Evolutionary conservation across 2,797 vertebrate species (phyloP), one percentile per base, ranked within the genome.

Genomic region (Gymnoscopelus braueri): DNA sequence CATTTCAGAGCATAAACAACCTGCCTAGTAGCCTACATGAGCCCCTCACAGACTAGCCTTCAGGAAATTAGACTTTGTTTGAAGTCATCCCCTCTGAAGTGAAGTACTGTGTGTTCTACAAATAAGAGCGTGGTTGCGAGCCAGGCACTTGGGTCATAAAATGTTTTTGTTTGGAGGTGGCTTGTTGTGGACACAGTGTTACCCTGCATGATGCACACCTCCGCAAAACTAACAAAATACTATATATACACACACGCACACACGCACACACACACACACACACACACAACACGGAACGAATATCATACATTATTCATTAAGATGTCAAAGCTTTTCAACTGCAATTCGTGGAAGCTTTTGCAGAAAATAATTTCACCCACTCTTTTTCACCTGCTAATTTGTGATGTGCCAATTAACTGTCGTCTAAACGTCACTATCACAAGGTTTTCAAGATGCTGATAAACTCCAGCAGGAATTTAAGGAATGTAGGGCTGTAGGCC

Each of bases 31-130:
- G n/a, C n/a, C 39, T 32, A 44, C 19, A 4, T 3, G 50, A 50
- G 7, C 1, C 54, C 15, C 61, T 39, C 50, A 15, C 54, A 32
- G 58, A 55, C 49, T 23, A 58, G 56, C 49, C 73, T 6, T 44
- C 84, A 84, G 86, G 84, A 86, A 88, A 83, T 83, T 63, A 78
- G 71, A 56, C 6, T 1, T 39, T 8, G 35, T 72, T 75, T 78
- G 74, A 78, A 75, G 74, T 53, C 66, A 48, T 68, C 55, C 51
- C 52, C 58, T 67, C 63, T 73, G 52, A 77, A 51, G 67, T 56
- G 32, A 71, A 73, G 58, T 10, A 60, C n/a, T 29, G 55, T 12
- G 9, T 64, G 9, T 29, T 32, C 0, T 19, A 39, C 8, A 44
- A 60, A 60, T 13, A 39, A 60, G 6, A 54, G 7, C 12, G 26